Evolutionary conservation across 2,797 vertebrate species (phyloP).

Genomic region (Dendrocincla tyrannina): DNA sequence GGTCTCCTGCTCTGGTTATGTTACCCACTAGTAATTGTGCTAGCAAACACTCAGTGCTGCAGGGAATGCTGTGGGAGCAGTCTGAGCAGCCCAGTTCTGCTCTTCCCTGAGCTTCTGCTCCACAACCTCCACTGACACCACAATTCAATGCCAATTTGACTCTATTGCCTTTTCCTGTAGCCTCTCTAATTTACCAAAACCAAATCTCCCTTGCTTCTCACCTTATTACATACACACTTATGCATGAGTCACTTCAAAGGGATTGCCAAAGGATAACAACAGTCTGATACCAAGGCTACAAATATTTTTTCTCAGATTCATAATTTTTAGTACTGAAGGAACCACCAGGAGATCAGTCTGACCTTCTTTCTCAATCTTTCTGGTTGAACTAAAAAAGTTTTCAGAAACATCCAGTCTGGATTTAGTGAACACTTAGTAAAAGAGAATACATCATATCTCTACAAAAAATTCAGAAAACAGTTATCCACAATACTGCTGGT

Average conservation of each 20-base stretch:
- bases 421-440: neutral
- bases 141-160: neutral
- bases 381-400: neutral
- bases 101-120: neutral
- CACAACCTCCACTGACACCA: neutral
- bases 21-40: neutral
- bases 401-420: neutral
- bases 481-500: neutral
- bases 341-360: neutral
- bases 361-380: neutral
- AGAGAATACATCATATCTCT: neutral
- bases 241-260: rapidly evolving
- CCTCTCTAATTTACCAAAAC: neutral
- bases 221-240: neutral
- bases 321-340: neutral
- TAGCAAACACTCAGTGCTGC: neutral
- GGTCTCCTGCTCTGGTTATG: neutral
- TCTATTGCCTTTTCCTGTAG: neutral
- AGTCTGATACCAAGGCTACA: neutral
- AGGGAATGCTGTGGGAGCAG: neutral
- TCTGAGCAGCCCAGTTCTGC: neutral
- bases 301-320: neutral
- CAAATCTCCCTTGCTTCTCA: neutral
- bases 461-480: neutral
- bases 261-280: neutral